Percentiles rank a stretch among this genome's conserved stretches.
These are phyloP conservation scores for Orchesellides sinensis DNA, from an alignment of 2,888 invertebrate species.

Conservation along the genomic window DNA sequence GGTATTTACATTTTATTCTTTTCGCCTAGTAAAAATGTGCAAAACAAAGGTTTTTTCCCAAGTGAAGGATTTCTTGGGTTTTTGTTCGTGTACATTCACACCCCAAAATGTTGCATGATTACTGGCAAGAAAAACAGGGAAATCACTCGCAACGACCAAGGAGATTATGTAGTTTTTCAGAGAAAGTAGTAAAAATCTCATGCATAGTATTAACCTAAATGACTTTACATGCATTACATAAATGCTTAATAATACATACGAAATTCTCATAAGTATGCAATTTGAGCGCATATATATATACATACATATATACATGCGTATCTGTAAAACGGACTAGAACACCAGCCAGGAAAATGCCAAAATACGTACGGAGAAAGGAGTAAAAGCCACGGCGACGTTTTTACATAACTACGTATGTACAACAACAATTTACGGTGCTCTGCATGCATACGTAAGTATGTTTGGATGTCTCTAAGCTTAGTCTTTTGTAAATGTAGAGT, in stretches of 20 bases:
- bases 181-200: conserved; percentile 52
- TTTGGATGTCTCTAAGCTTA: neutral
- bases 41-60: neutral
- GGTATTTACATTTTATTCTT: neutral
- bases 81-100: conserved; percentile 14
- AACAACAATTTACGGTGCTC: neutral
- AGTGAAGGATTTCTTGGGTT: neutral
- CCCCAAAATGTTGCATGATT: conserved; percentile 32
- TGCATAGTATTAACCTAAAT: conserved; percentile 61
- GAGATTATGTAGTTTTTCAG: conserved; percentile 15
- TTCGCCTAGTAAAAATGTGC: neutral
- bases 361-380: conserved; percentile 6
- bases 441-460: neutral
- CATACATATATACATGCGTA: neutral
- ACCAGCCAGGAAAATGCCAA: neutral
- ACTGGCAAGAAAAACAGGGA: conserved; percentile 14
- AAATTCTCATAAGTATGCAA: conserved; percentile 3
- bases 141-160: conserved; percentile 16
- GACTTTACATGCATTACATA: conserved; percentile 52
- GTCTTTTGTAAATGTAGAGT: no score
- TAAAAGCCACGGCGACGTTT: conserved; percentile 42
- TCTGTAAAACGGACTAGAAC: conserved; percentile 23
- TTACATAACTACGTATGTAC: neutral
- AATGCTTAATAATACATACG: conserved; percentile 34
- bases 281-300: no score